Conservation (phyloP, 2,888 invertebrate species). For the Macrosiphum euphorbiae region DNA sequence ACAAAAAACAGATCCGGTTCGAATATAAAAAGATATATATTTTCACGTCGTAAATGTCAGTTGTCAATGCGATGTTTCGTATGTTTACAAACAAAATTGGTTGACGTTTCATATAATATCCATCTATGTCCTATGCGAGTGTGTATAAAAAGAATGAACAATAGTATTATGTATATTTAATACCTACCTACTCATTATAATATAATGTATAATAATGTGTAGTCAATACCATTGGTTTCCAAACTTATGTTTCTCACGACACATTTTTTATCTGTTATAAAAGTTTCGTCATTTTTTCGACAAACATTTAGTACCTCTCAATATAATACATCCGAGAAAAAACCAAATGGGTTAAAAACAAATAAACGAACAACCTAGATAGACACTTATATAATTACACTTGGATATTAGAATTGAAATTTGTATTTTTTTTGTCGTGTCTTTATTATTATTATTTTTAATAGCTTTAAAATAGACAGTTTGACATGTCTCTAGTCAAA, state of each 20-base stretch:
- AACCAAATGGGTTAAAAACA: background rate
- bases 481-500: background rate
- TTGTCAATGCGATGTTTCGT: background rate
- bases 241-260: background rate
- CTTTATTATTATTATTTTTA: background rate
- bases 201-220: background rate
- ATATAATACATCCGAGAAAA: background rate
- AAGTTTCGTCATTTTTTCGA: background rate
- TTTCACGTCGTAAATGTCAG: constrained; percentile 26
- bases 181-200: background rate
- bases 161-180: background rate
- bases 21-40: constrained; percentile 13
- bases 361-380: background rate
- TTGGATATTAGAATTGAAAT: background rate
- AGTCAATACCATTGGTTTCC: background rate
- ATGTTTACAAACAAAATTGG: background rate
- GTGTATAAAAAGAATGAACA: background rate
- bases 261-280: background rate
- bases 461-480: background rate
- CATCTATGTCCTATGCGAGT: background rate
- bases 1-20: background rate
- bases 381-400: background rate
- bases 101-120: background rate
- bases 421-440: background rate
- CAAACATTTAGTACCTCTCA: background rate